Conservation (phyloP, 35 echinoderm and acorn worm species). For the Nesometra sesokonis region DNA sequence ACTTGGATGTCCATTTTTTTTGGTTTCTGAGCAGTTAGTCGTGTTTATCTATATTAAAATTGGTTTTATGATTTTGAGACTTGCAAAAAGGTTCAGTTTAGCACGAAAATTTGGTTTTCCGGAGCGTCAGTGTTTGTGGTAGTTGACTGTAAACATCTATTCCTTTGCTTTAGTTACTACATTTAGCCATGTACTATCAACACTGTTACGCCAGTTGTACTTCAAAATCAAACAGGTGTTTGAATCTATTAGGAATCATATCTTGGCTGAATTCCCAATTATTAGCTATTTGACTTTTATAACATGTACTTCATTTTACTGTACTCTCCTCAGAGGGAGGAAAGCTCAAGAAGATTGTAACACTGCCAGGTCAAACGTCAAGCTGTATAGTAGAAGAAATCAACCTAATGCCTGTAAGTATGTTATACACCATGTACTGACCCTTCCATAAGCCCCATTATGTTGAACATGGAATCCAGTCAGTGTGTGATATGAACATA, state of each 20-base stretch:
- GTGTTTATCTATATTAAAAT: too few relatives aligned
- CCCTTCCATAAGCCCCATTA: too few relatives aligned
- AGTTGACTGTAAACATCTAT: too few relatives aligned
- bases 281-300: not conserved
- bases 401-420: slow-evolving; percentile 76
- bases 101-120: too few relatives aligned
- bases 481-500: too few relatives aligned
- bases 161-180: not conserved
- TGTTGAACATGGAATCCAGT: too few relatives aligned
- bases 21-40: too few relatives aligned
- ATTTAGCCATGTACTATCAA: not conserved
- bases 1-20: too few relatives aligned
- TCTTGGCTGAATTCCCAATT: not conserved
- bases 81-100: too few relatives aligned
- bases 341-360: slow-evolving; percentile 71
- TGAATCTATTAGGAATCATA: not conserved
- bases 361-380: slow-evolving; percentile 37
- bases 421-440: too few relatives aligned
- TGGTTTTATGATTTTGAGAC: too few relatives aligned
- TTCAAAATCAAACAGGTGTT: not conserved
- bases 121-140: too few relatives aligned
- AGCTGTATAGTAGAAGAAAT: slow-evolving; percentile 73
- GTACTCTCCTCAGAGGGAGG: slow-evolving; percentile 48
- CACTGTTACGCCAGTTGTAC: not conserved
- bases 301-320: not conserved